phyloP scores from a whole-genome alignment of 37 sponge, comb jelly and placozoan species.

The Amphimedon queenslandica region DNA sequence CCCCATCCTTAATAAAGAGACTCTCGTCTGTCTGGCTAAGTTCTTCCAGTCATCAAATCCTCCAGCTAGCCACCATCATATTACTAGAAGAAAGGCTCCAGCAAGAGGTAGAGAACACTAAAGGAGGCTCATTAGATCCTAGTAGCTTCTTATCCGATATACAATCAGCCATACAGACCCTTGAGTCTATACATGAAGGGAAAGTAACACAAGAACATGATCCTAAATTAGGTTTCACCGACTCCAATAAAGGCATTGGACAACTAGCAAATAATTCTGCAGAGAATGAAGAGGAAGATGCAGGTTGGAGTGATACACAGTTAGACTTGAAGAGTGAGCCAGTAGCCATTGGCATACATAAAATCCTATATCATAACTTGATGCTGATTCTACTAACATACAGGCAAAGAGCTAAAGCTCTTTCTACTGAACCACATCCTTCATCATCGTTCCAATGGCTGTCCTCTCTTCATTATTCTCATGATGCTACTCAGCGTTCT shows the following conservation, averaged over 20 bases:
- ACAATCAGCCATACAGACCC: background rate
- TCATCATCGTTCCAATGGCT: conserved; percentile 21
- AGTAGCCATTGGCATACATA: background rate
- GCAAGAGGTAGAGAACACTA: background rate
- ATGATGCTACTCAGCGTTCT: background rate
- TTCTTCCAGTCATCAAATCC: conserved; percentile 7
- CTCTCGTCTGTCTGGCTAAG: conserved; percentile 32
- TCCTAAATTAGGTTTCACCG: background rate
- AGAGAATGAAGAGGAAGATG: background rate
- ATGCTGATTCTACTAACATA: background rate
- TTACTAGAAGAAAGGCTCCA: conserved; percentile 17
- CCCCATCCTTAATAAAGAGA: background rate
- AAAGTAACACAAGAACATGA: background rate
- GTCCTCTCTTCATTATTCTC: conserved; percentile 19
- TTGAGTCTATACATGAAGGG: background rate
- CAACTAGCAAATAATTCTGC: background rate
- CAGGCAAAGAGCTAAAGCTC: background rate
- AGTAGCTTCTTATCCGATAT: background rate
- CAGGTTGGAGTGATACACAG: background rate
- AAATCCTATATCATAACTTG: conserved; percentile 12
- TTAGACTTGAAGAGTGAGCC: background rate
- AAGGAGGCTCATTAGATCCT: background rate
- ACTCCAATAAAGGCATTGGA: background rate
- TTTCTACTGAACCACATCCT: background rate
- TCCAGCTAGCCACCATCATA: conserved; percentile 20